Evolutionary conservation across 2,888 invertebrate species (phyloP), one percentile per base, ranked within the genome.

Genomic region (Adineta ricciae): DNA sequence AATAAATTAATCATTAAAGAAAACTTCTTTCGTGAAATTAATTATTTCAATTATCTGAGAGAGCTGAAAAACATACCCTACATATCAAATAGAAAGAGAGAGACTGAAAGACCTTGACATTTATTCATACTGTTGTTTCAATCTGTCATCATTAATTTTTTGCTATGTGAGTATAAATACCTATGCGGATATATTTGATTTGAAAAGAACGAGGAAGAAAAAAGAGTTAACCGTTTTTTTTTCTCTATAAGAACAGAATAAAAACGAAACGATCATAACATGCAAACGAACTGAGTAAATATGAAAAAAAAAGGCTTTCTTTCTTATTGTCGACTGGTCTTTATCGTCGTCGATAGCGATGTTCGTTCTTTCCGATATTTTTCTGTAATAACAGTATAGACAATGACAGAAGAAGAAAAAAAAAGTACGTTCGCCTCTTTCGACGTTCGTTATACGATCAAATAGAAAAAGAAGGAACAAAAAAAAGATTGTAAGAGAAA

Each of bases 311-410:
- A 64, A 16, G 0, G 32, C 50, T 19, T 50, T 50, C 19, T 19
- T 64, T 64, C 19, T 14, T 27, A 3, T 64, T 64, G 19, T 64
- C 27, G 32, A 64, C 64, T 64, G 1, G 64, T 27, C 32, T 64
- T 64, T 64, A 64, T 14, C 64, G 64, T 64, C 64, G 64, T 64
- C 64, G 64, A 64, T 64, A 32, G 19, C 64, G 32, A 64, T 32
- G 64, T 64, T 64, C 32, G 64, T 64, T 64, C 64, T 64, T 64
- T 32, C 11, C 64, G 64, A 64, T 64, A 64, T 64, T 64, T 64
- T 64, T 64, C 32, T 64, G 32, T 32, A 64, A 64, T 32, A 64
- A 64, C 32, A 64, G 64, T 11, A 64, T 2, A 16, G 16, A 32
- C 3, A 64, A 5, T 32, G 64, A 64, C 32, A 32, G 64, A 14